Evolutionary conservation across 2,888 invertebrate genomes (phyloP), one percentile per base, ranked within the genome.

Genomic region (Amphipoea lucens): DNA sequence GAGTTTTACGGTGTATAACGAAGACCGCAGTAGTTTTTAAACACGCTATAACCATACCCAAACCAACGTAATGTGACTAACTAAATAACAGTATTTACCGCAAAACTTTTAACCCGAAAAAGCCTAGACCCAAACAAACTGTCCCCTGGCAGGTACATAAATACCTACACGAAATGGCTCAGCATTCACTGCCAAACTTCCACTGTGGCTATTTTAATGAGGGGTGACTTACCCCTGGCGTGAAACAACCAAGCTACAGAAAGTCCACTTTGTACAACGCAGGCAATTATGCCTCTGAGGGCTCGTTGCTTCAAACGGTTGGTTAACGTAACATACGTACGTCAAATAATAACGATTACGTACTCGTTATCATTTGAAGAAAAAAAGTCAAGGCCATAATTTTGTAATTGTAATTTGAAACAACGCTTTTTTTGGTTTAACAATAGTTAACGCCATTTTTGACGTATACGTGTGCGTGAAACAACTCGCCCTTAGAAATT

Each of bases 131-230:
- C 42, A 60, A 36, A 78, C 78, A 68, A 76, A 81, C 57, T 76
- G 81, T 76, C 57, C 42, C 17, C 69, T 29, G 36, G 20, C 17
- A n/a, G 12, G 45, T 67, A 67, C 29, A 40, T 76, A 71, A 65
- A 78, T 69, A 69, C 20, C 23, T 57, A 63, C 80, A 79, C 67
- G 67, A 68, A 70, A 71, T 42, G 23, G 69, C 63, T 65, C 70
- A 36, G 57, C 70, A 29, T 74, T 74, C 77, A 76, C 63, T 70
- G 42, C 76, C 62, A 79, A 84, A 80, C 75, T 86, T 82, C n/a
- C 42, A 78, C 51, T 65, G 76, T 79, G 65, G 85, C 84, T 77
- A 82, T 84, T 87, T 87, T 87, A 87, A 86, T 86, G 86, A 87
- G 77, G 76, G 79, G 51, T 17, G 54, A 74, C 65, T 70, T 69